phyloP scores from a whole-genome alignment of 2,797 vertebrate species.

The Glyptemys insculpta region DNA sequence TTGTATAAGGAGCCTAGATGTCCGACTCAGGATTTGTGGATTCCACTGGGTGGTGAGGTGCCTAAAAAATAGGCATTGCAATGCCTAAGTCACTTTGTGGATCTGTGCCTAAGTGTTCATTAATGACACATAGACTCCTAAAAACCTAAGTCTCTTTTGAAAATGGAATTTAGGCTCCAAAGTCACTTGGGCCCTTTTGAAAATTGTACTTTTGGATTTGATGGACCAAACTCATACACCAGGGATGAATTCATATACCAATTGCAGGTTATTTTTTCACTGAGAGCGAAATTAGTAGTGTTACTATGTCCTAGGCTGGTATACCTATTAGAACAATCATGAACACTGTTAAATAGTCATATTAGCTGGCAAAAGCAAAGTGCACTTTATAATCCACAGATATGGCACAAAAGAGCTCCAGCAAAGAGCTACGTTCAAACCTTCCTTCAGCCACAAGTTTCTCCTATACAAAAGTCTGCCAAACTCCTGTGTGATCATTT shows the following conservation, averaged over 20 bases:
- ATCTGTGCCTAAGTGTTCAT: not conserved
- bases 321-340: not conserved
- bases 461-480: not conserved
- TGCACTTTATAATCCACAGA: not conserved
- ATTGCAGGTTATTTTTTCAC: not conserved
- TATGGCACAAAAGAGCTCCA: not conserved
- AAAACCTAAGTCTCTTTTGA: not conserved
- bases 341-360: not conserved
- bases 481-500: rapidly evolving
- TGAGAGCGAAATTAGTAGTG: not conserved
- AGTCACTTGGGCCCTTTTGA: not conserved
- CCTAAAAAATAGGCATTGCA: not conserved
- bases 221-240: not conserved
- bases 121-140: not conserved
- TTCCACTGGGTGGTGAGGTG: not conserved
- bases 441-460: not conserved
- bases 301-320: not conserved
- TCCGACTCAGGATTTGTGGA: not conserved
- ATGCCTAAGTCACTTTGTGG: not conserved
- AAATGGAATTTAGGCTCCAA: not conserved
- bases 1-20: not conserved
- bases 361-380: not conserved
- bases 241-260: not conserved
- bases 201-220: not conserved
- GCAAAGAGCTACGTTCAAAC: not conserved